phyloP scores from a whole-genome alignment of 2,797 vertebrate genomes.

The Tamandua tetradactyla region DNA sequence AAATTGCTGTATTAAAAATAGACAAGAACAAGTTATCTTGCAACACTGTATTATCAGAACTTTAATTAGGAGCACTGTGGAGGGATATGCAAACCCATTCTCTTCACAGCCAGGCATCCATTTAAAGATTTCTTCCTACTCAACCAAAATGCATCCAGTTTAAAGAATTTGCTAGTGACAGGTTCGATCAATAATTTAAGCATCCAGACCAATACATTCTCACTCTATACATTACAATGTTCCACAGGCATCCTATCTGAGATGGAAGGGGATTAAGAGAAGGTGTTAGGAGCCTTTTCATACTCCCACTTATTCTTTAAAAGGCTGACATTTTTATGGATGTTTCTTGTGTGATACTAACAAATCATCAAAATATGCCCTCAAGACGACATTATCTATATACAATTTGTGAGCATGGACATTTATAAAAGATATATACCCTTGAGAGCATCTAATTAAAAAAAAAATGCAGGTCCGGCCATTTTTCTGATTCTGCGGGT shows the following conservation, averaged over 20 bases:
- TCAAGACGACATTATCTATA: not conserved
- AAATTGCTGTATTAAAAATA: conserved; percentile 71
- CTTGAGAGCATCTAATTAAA: not conserved
- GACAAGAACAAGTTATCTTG: conserved; percentile 63
- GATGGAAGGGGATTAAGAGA: not conserved
- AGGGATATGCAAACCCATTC: conserved; percentile 25
- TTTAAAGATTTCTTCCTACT: conserved; percentile 50
- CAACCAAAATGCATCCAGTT: conserved; percentile 37
- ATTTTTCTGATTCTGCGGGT: not conserved
- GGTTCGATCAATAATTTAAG: conserved; percentile 37
- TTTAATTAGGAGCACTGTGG: conserved; percentile 60
- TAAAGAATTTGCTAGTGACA: conserved; percentile 29
- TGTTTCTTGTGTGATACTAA: not conserved
- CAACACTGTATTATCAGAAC: conserved; percentile 39
- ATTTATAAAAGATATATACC: not conserved
- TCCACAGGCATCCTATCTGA: not conserved
- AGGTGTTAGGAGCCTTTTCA: not conserved
- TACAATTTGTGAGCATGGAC: not conserved
- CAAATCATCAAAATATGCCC: conserved; percentile 15
- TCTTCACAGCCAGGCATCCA: not conserved
- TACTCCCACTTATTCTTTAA: not conserved
- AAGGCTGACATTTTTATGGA: conserved; percentile 34
- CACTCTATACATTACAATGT: not conserved
- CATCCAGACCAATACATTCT: not conserved
- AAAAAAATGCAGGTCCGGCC: not conserved